A percentile compares a stretch with the other conserved stretches of the same genome.
These are phyloP conservation scores for Strigops habroptila DNA, from an alignment of 2,113 vertebrate genomes.

Conservation along the genomic window DNA sequence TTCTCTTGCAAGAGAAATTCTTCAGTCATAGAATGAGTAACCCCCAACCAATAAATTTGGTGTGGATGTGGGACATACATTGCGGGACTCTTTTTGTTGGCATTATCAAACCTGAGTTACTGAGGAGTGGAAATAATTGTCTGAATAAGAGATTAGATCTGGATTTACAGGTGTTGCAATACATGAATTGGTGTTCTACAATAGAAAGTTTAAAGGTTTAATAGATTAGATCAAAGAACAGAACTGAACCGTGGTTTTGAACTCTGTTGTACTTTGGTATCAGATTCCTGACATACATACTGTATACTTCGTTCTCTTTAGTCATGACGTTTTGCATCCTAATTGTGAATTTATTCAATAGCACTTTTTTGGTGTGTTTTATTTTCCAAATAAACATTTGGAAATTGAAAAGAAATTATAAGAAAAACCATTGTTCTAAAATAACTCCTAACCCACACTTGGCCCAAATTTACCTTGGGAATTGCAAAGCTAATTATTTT, in stretches of 20 bases:
- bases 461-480: background rate
- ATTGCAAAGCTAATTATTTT: background rate
- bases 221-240: background rate
- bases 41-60: fast-evolving
- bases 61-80: background rate
- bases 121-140: background rate
- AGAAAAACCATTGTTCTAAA: background rate
- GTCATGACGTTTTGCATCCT: background rate
- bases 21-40: background rate
- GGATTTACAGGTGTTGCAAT: background rate
- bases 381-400: background rate
- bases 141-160: background rate
- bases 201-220: background rate
- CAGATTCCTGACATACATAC: background rate
- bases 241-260: background rate
- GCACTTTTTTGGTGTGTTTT: background rate
- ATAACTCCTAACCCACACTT: background rate
- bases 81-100: background rate
- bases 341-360: background rate
- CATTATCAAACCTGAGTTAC: background rate
- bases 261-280: background rate
- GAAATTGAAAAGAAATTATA: background rate
- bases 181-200: background rate
- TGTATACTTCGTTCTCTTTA: background rate
- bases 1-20: background rate